Evolutionary conservation across 2,113 vertebrate genomes (phyloP).

Genomic region (Gobius niger): DNA sequence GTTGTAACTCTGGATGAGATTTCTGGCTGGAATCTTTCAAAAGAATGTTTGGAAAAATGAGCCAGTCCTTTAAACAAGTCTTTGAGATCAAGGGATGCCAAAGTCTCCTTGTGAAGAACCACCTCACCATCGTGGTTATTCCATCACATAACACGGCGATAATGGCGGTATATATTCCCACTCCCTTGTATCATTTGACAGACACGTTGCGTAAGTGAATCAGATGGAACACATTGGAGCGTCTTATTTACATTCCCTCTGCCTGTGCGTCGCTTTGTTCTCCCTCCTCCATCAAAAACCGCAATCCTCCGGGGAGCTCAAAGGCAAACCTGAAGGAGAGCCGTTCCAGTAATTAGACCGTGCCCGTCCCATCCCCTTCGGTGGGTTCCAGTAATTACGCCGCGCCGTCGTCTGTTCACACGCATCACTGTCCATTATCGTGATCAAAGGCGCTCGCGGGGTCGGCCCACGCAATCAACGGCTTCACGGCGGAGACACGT

Average conservation of each 20-base stretch:
- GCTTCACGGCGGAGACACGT: neutral
- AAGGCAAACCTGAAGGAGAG: conserved; percentile 49
- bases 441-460: neutral
- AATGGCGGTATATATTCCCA: too few relatives aligned
- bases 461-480: neutral
- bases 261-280: conserved; percentile 4
- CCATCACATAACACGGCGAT: too few relatives aligned
- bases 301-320: conserved; percentile 45
- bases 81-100: too few relatives aligned
- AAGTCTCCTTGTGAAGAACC: neutral
- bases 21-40: too few relatives aligned
- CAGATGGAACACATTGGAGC: neutral
- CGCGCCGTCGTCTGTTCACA: conserved; percentile 20
- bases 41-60: too few relatives aligned
- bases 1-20: too few relatives aligned
- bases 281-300: conserved; percentile 34
- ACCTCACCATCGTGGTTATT: neutral
- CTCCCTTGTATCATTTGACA: neutral
- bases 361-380: conserved; percentile 6
- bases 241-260: conserved; percentile 33
- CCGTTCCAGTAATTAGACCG: conserved; percentile 35
- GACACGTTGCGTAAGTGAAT: neutral
- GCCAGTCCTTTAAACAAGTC: too few relatives aligned
- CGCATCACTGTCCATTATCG: neutral
- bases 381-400: conserved; percentile 47